phyloP scores from a whole-genome alignment of 2,113 vertebrate genomes.

The Thunnus thynnus region DNA sequence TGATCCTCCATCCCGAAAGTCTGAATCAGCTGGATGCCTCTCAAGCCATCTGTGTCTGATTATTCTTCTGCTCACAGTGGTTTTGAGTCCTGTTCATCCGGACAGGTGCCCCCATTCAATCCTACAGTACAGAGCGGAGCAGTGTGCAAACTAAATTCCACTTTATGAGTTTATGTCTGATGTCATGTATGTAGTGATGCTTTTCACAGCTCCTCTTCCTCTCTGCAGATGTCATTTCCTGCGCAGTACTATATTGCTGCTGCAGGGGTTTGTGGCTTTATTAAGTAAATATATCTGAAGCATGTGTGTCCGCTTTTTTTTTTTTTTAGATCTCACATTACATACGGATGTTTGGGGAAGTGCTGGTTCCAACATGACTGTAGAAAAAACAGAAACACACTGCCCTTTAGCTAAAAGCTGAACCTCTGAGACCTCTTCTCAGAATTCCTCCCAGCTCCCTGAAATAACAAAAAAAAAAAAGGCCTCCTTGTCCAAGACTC shows the following conservation, averaged over 20 bases:
- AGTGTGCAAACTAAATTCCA: no score
- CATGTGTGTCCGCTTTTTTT: constrained; percentile 25
- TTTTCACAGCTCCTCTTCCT: constrained; percentile 8
- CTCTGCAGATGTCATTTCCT: constrained; percentile 48
- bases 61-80: background rate
- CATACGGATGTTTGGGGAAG: background rate
- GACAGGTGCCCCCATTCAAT: background rate
- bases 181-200: background rate
- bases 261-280: background rate
- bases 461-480: background rate
- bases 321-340: background rate
- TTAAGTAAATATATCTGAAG: constrained; percentile 22
- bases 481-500: background rate
- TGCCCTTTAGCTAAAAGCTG: background rate
- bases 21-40: background rate
- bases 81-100: background rate
- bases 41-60: background rate
- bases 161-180: background rate
- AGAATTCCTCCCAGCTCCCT: no score
- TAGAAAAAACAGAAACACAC: background rate
- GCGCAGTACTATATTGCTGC: background rate
- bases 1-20: background rate
- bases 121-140: background rate
- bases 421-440: constrained; percentile 3
- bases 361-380: background rate